These are phyloP conservation scores for Lepidochrysops patricia DNA, from an alignment of 2,888 invertebrate genomes.

Conservation along the genomic window DNA sequence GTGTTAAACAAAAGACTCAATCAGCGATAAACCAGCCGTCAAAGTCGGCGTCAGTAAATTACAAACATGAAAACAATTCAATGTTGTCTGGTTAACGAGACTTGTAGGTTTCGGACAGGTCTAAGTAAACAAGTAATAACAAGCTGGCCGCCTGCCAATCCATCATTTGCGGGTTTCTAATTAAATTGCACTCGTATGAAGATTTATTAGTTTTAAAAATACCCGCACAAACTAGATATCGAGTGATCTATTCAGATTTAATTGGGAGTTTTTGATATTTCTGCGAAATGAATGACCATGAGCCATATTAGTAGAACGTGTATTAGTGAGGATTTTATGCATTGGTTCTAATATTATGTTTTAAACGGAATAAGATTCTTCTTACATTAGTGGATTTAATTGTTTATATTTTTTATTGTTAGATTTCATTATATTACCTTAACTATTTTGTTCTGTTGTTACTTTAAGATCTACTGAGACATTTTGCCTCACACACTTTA, in stretches of 20 bases:
- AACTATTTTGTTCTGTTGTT: no score
- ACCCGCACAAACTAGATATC: background rate
- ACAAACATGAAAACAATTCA: background rate
- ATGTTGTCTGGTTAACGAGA: background rate
- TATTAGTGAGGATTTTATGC: no score
- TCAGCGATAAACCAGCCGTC: background rate
- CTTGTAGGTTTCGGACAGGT: background rate
- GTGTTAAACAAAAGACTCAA: no score
- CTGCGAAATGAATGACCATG: background rate
- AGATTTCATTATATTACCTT: no score
- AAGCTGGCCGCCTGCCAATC: conserved; percentile 3
- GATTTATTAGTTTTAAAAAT: conserved; percentile 6
- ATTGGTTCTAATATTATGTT: no score
- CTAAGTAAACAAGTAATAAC: conserved; percentile 2
- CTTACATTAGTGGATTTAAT: background rate
- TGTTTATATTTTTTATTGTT: no score
- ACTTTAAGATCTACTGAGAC: no score
- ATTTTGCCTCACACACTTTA: no score
- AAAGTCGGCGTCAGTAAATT: no score
- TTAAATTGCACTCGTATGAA: conserved; percentile 2
- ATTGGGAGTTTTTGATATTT: background rate
- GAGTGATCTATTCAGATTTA: conserved; percentile 2
- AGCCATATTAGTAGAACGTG: background rate
- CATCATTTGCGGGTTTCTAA: conserved; percentile 8
- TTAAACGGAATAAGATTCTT: background rate